Base-by-base conservation (phyloP, 2,797 vertebrate species). In the Parotocinclus haroldoi region DNA sequence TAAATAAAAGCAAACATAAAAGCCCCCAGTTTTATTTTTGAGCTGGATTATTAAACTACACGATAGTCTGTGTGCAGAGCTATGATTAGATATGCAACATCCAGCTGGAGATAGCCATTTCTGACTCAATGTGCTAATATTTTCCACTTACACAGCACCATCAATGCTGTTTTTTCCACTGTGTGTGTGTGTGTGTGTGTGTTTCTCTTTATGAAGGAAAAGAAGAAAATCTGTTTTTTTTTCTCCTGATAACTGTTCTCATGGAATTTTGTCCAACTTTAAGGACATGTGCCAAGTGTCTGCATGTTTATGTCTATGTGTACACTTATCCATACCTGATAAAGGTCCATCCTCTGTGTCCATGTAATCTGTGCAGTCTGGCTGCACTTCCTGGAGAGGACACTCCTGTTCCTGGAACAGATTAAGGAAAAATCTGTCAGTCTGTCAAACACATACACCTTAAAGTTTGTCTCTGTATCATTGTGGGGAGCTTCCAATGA, bases 311-410 rank as follows among this genome's bases (percentile, higher is more conserved):
- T n/a, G 66, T 53, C 57, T 68, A 14, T 52, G 12, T 56, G 2
- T 70, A n/a, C 50, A 16, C 44, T 68, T 52, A 82, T 85, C 77
- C 74, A 1, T 89, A 91, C 88, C 86, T 89, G 89, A 91, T 89
- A 89, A 85, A 67, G 80, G 75, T 83, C 81, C 85, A 82, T 88
- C 80, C 76, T 87, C 83, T 71, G 82, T 73, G 70, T 80, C 82
- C 72, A 72, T 77, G 63, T 79, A 73, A 78, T 85, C 82, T 45
- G 73, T 84, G 81, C 80, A 83, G 84, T 84, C 81, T 69, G 81
- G 77, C 38, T 55, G 70, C 3, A 76, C 80, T 87, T 90, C 88
- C 89, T 86, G 88, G 73, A 85, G 78, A 79, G 81, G 80, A 77
- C 81, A 79, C 66, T 85, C 84, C 87, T 87, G 80, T 74, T 74